Conservation (phyloP, 2,797 vertebrate species). For the Graptemys geographica region DNA sequence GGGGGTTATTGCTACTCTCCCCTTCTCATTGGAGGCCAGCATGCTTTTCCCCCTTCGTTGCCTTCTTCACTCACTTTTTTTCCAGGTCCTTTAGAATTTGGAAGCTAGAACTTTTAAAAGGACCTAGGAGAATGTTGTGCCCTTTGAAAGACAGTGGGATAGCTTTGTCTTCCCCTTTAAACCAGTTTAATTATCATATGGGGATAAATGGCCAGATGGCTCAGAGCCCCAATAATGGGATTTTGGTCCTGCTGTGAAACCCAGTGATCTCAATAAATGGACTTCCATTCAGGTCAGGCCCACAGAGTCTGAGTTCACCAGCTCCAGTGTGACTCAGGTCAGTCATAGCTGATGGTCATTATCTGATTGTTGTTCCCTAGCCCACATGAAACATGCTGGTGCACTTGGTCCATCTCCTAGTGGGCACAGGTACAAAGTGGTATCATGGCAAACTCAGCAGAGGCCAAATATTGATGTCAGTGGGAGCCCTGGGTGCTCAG, state of each 20-base stretch:
- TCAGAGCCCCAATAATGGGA: not conserved
- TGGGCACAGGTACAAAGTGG: not conserved
- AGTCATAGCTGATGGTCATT: not conserved
- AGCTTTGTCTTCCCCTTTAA: not conserved
- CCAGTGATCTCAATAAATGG: not conserved
- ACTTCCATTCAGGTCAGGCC: not conserved
- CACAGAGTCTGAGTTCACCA: not conserved
- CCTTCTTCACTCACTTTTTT: not conserved
- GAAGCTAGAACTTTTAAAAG: not conserved
- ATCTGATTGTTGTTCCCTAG: not conserved
- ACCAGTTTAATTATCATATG: not conserved
- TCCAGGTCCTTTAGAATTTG: not conserved
- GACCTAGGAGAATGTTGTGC: not conserved
- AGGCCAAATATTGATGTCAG: accelerated
- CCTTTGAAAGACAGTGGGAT: not conserved
- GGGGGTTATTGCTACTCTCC: not conserved
- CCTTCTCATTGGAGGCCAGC: not conserved
- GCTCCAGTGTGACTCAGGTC: not conserved
- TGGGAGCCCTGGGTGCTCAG: accelerated
- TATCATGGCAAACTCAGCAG: not conserved
- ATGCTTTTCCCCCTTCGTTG: not conserved
- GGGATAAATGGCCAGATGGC: not conserved
- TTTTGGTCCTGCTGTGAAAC: not conserved
- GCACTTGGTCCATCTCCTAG: accelerated
- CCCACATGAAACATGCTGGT: not conserved